These are phyloP conservation scores for Phocoena phocoena DNA, from an alignment of 2,113 vertebrate genomes.

Conservation along the genomic window DNA sequence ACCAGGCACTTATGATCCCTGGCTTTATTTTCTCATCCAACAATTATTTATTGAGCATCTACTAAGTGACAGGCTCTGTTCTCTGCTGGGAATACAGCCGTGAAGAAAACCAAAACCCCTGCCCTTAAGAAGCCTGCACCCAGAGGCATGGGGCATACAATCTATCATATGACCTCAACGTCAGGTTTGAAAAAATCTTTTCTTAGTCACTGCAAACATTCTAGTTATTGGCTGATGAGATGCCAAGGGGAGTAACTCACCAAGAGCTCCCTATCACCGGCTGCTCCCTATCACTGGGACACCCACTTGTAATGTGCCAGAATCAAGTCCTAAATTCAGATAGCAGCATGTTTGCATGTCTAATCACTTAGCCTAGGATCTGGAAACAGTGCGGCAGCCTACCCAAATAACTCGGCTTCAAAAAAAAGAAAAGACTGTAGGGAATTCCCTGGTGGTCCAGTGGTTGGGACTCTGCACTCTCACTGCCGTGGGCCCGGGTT, in stretches of 20 bases:
- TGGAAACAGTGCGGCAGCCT: background rate
- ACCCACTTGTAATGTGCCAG: background rate
- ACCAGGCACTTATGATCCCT: background rate
- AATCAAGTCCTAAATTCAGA: slow-evolving; percentile 7
- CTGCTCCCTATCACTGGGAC: background rate
- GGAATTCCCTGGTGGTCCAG: background rate
- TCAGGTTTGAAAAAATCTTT: background rate
- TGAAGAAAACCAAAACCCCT: background rate
- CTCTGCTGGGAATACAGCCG: background rate
- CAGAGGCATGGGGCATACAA: background rate
- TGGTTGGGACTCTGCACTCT: background rate
- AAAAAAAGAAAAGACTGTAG: background rate
- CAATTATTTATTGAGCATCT: background rate
- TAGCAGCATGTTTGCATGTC: background rate
- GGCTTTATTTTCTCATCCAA: background rate
- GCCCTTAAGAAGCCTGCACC: background rate
- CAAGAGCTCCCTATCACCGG: background rate
- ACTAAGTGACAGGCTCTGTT: background rate
- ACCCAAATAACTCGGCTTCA: background rate
- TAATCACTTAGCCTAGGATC: background rate
- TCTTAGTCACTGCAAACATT: background rate
- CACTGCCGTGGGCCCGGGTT: background rate
- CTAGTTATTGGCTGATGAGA: background rate
- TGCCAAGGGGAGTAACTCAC: background rate
- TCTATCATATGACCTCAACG: background rate